A percentile compares a stretch with the other conserved stretches of the same genome.
Conservation (phyloP, 53 echinoderm and acorn worm genomes). For the Henricia sp. region DNA sequence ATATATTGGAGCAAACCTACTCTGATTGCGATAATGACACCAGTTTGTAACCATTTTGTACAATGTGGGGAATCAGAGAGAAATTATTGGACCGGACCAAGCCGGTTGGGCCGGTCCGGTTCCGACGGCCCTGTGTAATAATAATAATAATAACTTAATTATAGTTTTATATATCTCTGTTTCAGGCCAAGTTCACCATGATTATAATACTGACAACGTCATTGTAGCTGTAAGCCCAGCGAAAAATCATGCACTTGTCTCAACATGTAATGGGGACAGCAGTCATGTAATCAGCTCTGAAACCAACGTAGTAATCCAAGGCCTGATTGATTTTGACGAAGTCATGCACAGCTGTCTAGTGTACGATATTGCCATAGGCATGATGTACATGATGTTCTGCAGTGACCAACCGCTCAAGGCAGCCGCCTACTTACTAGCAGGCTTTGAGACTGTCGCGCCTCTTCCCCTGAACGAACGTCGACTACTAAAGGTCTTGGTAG, state of each 20-base stretch:
- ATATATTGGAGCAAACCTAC: no score
- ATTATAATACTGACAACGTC: constrained; percentile 63
- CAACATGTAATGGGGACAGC: neutral
- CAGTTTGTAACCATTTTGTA: no score
- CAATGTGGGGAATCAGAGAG: no score
- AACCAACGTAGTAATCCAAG: constrained; percentile 23
- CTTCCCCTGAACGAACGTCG: constrained; percentile 58
- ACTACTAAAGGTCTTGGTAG: constrained; percentile 51
- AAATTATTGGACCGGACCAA: no score
- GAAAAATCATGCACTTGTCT: no score
- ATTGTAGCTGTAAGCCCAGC: no score
- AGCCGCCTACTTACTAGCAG: constrained; percentile 63
- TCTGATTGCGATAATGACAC: no score
- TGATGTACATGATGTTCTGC: constrained; percentile 78
- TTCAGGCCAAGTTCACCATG: constrained; percentile 81
- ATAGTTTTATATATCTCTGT: no score
- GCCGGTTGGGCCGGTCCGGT: no score
- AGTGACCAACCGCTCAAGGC: constrained; percentile 56
- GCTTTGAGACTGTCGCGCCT: constrained; percentile 55
- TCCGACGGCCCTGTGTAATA: no score
- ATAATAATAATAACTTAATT: no score
- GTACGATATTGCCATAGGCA: constrained; percentile 73
- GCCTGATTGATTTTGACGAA: constrained; percentile 86
- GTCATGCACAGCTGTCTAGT: constrained; percentile 44
- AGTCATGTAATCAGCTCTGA: neutral